Evolutionary conservation across 2,888 invertebrate genomes (phyloP), one percentile per base, ranked within the genome.

Genomic region (Drosophila meridionalis): DNA sequence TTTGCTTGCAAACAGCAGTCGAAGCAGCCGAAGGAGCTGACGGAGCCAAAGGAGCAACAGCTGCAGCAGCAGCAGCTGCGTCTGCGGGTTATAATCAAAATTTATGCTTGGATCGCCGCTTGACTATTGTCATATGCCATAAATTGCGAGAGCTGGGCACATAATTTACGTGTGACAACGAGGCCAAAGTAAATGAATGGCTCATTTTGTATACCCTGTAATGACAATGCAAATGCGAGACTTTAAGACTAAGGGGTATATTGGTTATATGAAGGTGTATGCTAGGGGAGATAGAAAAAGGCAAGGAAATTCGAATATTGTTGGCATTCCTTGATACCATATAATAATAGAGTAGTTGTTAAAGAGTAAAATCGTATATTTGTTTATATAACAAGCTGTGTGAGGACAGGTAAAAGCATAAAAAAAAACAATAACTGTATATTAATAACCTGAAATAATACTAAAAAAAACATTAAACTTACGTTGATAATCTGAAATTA

Each of bases 151-250:
- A 68, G 53, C 65, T 59, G 56, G 32, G 56, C 73, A 76, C 83
- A 78, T 84, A 80, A 84, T 83, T 84, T 84, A 83, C 89, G 79
- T 87, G 71, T 83, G 89, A 87, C 87, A 87, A 70, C 72, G 72
- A 57, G 62, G 73, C 73, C 76, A 81, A 87, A 87, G 89, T 84
- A 89, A 89, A 84, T 84, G 89, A 64, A 66, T 67, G 61, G 55
- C 76, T 81, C 84, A 84, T 86, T 83, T 89, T 57, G 20, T 20
- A 57, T 57, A 57, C 56, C 56, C 56, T 57, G 56, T 32, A 32
- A 7, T n/a, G 20, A 0, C 30, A 20, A 11, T 30, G 40, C 28
- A 32, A 12, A n/a, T 2, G 30, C 20, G 20, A 20, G 42, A 6
- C 20, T 14, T 0, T 2, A n/a, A 11, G 9, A 6, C 12, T 6